Evolutionary conservation across 1,140 invertebrate genomes (phyloP).

Genomic region (Leptinotarsa lineolata): DNA sequence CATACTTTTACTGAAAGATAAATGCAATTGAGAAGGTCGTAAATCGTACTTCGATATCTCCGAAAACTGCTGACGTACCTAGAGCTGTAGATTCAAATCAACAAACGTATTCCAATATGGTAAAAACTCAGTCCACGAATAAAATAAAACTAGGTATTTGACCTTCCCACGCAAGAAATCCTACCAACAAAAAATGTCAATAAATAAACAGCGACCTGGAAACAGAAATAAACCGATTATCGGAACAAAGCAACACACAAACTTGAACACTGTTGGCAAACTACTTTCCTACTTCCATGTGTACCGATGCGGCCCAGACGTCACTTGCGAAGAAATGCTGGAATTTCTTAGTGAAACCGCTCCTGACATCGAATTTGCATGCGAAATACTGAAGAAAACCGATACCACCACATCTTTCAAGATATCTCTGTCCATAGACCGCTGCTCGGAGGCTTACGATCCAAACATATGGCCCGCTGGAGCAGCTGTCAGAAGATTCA

Average conservation of each 20-base stretch:
- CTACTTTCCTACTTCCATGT: not conserved
- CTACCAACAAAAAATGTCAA: slow-evolving; percentile 9
- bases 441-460: not conserved
- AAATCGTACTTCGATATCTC: too few relatives aligned
- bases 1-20: too few relatives aligned
- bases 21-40: too few relatives aligned
- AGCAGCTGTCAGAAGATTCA: slow-evolving; percentile 12
- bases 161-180: not conserved
- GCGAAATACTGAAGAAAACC: slow-evolving; percentile 11
- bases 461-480: slow-evolving; percentile 11
- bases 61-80: not conserved
- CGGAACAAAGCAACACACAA: slow-evolving; percentile 5
- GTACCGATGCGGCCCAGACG: slow-evolving; percentile 10
- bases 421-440: not conserved
- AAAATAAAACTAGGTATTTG: not conserved
- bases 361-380: slow-evolving; percentile 15
- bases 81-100: too few relatives aligned
- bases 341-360: slow-evolving; percentile 7
- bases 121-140: too few relatives aligned
- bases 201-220: slow-evolving; percentile 6
- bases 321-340: slow-evolving; percentile 9
- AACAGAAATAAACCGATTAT: slow-evolving; percentile 16
- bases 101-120: too few relatives aligned
- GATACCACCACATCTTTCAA: slow-evolving; percentile 4
- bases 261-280: slow-evolving; percentile 10